phyloP scores from a whole-genome alignment of 2,888 invertebrate genomes.

The Eledona agricola region DNA sequence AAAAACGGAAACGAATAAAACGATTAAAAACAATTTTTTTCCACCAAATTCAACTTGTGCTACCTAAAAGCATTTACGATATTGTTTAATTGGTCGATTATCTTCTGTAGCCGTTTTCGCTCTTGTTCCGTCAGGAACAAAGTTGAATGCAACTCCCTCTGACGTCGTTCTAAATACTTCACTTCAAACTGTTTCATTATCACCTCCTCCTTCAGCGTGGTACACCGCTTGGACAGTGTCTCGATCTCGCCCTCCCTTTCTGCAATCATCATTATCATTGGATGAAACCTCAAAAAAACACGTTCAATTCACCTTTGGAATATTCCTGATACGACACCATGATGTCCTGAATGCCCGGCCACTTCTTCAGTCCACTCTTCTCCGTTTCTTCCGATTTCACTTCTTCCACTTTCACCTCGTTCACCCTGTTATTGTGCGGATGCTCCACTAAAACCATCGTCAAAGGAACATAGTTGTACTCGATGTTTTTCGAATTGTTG shows the following conservation, averaged over 20 bases:
- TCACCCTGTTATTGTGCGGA: constrained; percentile 24
- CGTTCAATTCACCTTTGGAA: constrained; percentile 8
- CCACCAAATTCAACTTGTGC: constrained; percentile 47
- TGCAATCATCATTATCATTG: constrained; percentile 53
- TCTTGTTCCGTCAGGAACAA: constrained; percentile 56
- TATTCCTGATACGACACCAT: constrained; percentile 63
- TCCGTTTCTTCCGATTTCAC: constrained; percentile 34
- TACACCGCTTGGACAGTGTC: constrained; percentile 64
- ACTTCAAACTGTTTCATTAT: constrained; percentile 64
- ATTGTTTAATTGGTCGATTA: constrained; percentile 57
- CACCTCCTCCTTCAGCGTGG: constrained; percentile 63
- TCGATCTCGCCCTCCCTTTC: constrained; percentile 64
- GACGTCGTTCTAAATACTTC: constrained; percentile 55
- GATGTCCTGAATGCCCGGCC: constrained; percentile 66
- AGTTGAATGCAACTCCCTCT: constrained; percentile 55
- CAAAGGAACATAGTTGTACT: constrained; percentile 46
- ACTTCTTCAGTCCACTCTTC: constrained; percentile 47
- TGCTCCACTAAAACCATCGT: constrained; percentile 47
- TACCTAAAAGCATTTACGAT: constrained; percentile 59
- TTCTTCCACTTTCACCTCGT: constrained; percentile 52
- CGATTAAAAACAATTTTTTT: constrained; percentile 40
- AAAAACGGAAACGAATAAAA: constrained; percentile 25
- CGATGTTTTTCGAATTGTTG: constrained; percentile 36
- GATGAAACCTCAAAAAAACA: background rate
- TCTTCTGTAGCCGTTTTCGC: constrained; percentile 53